Base-by-base conservation (phyloP, 2,797 vertebrate genomes). In the Galaxias olidus region DNA sequence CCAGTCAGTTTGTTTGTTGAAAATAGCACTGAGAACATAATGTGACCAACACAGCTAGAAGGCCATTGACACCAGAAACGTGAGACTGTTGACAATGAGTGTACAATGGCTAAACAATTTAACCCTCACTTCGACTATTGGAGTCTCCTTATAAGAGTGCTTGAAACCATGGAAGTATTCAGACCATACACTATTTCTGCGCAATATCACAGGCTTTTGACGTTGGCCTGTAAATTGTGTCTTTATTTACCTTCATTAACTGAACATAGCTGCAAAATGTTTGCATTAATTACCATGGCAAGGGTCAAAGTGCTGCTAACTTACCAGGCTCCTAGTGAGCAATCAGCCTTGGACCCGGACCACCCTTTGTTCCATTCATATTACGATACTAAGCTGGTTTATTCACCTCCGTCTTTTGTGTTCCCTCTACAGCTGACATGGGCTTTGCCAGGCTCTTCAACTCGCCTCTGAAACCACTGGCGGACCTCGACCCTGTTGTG, bases 381-480 rank as follows among this genome's bases (percentile, higher is more conserved):
- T 61, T 17, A 13, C n/a, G 17, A 59, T 4, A 15, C 55, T 44
- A 57, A 14, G 30, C 14, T 57, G 41, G 30, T 68, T 51, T 66
- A 63, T 67, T 15, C 20, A 8, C 14, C 0, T 60, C 13, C 63
- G 0, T 66, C 65, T 49, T 65, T 56, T 69, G 10, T 9, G 8
- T 45, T 6, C 52, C 20, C 66, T 53, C 15, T 59, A 11, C 54
- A 98, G 96, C 97, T 73, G 97, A 95, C 88, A 96, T 96, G 94
- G 94, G 94, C 62, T 96, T 96, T 87, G 94, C 94, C 65, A 92
- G 94, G 66, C 89, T 96, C 59, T 96, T 96, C 83, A 95, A 95
- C 78, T 94, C 94, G 1, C 94, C 94, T 61, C 90, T 96, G 76
- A 96, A 96, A 83, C 94, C 94, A 10, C 63, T 96, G 75, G 94